Evolutionary conservation across 1,140 invertebrate genomes (phyloP).

Genomic region (Ips typographus): DNA sequence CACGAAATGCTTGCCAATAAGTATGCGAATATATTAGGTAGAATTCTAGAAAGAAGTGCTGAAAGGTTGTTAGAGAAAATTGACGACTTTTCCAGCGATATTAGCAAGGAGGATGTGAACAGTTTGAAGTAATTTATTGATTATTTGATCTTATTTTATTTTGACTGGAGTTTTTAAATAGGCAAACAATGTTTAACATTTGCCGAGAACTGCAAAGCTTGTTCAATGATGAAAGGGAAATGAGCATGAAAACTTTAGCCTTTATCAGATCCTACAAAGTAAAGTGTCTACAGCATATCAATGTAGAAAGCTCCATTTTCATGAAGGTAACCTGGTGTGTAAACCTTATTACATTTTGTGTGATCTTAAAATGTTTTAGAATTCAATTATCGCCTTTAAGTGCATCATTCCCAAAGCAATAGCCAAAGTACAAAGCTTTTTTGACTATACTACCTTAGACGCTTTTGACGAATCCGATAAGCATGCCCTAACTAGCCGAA

Average conservation of each 20-base stretch:
- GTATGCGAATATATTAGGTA: slow-evolving; percentile 63
- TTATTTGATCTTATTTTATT: not conserved
- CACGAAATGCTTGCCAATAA: slow-evolving; percentile 65
- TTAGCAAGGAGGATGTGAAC: slow-evolving; percentile 41
- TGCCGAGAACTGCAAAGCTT: slow-evolving; percentile 78
- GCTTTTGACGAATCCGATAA: slow-evolving; percentile 57
- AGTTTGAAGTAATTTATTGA: slow-evolving; percentile 44
- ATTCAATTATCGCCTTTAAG: slow-evolving; percentile 63
- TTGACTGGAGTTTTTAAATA: slow-evolving; percentile 39
- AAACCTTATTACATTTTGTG: not conserved
- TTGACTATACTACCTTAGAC: slow-evolving; percentile 58
- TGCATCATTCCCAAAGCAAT: slow-evolving; percentile 64
- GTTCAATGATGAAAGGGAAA: slow-evolving; percentile 77
- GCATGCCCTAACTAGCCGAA: slow-evolving; percentile 59
- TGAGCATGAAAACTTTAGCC: slow-evolving; percentile 73
- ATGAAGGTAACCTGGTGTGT: slow-evolving; percentile 15
- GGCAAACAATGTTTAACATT: slow-evolving; percentile 65
- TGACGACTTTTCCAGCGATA: slow-evolving; percentile 51
- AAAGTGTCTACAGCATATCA: slow-evolving; percentile 61
- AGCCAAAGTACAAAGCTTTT: slow-evolving; percentile 63
- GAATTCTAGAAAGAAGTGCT: slow-evolving; percentile 56
- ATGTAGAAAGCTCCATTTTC: slow-evolving; percentile 56
- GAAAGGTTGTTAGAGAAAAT: slow-evolving; percentile 57
- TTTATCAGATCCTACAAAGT: slow-evolving; percentile 75
- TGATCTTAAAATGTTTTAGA: slow-evolving; percentile 50